Base-by-base conservation (phyloP, 2,113 vertebrate genomes). In the Danionella cerebrum region DNA sequence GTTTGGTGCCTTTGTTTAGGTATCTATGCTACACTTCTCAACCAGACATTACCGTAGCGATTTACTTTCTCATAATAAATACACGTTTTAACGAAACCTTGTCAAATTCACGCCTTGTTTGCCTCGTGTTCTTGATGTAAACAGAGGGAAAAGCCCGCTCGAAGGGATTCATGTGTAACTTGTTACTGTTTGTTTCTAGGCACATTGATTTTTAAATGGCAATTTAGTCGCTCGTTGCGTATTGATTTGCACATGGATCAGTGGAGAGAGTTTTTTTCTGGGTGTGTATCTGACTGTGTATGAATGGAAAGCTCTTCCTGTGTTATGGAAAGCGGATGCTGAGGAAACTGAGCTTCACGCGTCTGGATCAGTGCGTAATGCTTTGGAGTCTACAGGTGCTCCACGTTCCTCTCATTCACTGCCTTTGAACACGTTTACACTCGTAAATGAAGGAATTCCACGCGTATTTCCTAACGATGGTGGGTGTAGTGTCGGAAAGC, bases 261-360 rank as follows among this genome's bases (percentile, higher is more conserved):
- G 24, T 44, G 5, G 14, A 29, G 39, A 33, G 22, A 10, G 19
- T 33, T 58, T 12, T 12, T 31, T 10, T 60, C 14, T 45, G 24
- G 13, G 5, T 36, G 29, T 55, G 24, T 66, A 12, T 31, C 21
- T 16, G 41, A 21, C 16, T 44, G 16, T 47, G 13, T 2, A n/a
- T 9, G 6, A 2, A 5, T 12, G 25, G 18, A 29, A 29, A 47
- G 66, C 21, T 66, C 39, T 76, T 72, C 74, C 74, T 72, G 68
- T 76, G 74, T 76, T 76, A 66, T 76, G 70, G 74, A 76, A 76
- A 76, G 70, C 74, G 74, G 74, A 76, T 76, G 60, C 50, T 41
- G 45, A 70, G 60, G 59, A 70, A 66, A 31, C 58, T 8, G 58
- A 25, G 45, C 24, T 53, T 59, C 27, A 42, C 55, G 55, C 33